Evolutionary conservation across 2,113 vertebrate species (phyloP), one percentile per base, ranked within the genome.

Genomic region (Nerophis ophidion): DNA sequence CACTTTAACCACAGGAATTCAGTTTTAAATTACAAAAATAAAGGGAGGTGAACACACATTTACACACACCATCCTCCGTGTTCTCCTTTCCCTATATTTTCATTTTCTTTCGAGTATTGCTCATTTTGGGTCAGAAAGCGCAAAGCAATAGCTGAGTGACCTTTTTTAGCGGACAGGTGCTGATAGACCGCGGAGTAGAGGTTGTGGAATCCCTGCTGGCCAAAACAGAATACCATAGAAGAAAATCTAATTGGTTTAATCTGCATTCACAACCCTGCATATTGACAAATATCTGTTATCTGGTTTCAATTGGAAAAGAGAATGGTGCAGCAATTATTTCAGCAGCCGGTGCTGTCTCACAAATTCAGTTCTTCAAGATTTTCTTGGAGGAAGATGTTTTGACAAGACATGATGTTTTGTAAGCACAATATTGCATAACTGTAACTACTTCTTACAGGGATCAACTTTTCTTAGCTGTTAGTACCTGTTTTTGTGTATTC

Each of bases 131-230:
- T 70, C 54, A 46, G 19, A 63, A 54, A 64, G 65, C 57, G 51
- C 33, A 38, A 61, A 42, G 65, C 42, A 63, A 70, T 70, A 58
- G 70, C 68, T 55, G 26, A 15, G 53, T 67, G 62, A 69, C 75
- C 70, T 55, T 74, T 74, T 81, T 72, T 55, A 69, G 8, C 48
- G 42, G 26, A 10, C 13, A 48, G 46, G 58, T 63, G 48, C 59
- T 54, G 59, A 45, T 44, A 58, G 61, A 67, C 60, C 38, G 55
- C 14, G 9, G 17, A 59, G n/a, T 48, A 42, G 70, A 71, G 54
- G 55, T 61, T 53, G 49, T 16, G 36, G 34, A 56, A 63, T 51
- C 10, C 17, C 14, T 17, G 6, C 5, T 57, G 7, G 14, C 35
- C 19, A 3, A 26, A 59, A 40, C 16, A 52, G 1, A 12, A 13